Conservation (phyloP, 2,888 invertebrate genomes). For the Eugnorisma glareosa region DNA sequence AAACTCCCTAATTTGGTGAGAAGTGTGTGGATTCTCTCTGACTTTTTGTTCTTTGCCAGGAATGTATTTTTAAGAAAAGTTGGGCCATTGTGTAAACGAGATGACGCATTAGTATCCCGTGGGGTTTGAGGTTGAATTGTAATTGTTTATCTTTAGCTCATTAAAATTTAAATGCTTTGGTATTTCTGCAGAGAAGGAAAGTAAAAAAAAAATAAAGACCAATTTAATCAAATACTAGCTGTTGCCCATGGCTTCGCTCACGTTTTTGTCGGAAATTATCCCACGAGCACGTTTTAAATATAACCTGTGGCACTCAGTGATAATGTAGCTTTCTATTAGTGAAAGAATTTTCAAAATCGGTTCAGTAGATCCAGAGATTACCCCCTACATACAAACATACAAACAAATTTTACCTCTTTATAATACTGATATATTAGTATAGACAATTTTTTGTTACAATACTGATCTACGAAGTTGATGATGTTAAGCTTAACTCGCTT, state of each 20-base stretch:
- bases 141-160: constrained; percentile 20
- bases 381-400: too few species aligned
- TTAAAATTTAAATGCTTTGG: neutral
- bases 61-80: neutral
- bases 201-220: neutral
- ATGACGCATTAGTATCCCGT: neutral
- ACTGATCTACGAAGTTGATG: neutral
- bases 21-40: constrained; percentile 9
- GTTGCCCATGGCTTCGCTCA: too few species aligned
- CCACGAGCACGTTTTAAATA: too few species aligned
- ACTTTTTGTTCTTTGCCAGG: neutral
- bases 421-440: too few species aligned
- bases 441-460: neutral
- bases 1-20: neutral
- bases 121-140: neutral
- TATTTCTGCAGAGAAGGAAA: neutral
- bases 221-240: too few species aligned
- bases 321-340: too few species aligned
- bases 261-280: too few species aligned
- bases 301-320: too few species aligned
- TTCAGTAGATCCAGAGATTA: too few species aligned
- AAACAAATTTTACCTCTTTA: too few species aligned
- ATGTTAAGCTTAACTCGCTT: neutral
- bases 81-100: constrained; percentile 24
- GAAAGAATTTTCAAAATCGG: too few species aligned